These are phyloP conservation scores for Glossophaga mutica DNA, from an alignment of 2,797 vertebrate genomes.

Conservation along the genomic window DNA sequence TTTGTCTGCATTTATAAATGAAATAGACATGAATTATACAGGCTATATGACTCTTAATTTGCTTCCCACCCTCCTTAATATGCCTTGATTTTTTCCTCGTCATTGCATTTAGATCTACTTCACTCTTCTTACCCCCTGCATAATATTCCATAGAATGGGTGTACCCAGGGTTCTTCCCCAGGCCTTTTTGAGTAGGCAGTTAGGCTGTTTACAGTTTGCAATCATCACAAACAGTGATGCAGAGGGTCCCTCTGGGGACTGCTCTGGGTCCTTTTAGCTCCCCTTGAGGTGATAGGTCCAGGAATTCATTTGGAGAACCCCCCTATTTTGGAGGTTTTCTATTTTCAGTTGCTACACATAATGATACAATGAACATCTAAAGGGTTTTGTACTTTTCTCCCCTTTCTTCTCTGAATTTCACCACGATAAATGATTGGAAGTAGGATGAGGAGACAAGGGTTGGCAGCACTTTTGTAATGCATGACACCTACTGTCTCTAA, in stretches of 20 bases:
- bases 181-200: background rate
- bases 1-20: background rate
- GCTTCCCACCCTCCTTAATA: background rate
- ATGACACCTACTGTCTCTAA: background rate
- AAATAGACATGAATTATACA: background rate
- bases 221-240: accelerated
- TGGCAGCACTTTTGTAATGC: background rate
- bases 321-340: background rate
- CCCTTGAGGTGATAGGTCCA: background rate
- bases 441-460: background rate
- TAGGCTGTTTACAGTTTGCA: background rate
- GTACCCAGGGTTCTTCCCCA: background rate
- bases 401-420: background rate
- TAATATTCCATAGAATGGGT: background rate
- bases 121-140: background rate
- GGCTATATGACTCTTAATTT: background rate
- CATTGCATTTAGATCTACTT: background rate
- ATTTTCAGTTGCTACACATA: background rate
- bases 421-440: background rate
- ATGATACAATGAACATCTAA: background rate
- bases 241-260: background rate
- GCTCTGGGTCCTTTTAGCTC: background rate
- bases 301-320: background rate
- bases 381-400: accelerated
- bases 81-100: background rate